These are phyloP conservation scores for Dryococelus australis DNA, from an alignment of 2,888 invertebrate genomes.

Conservation along the genomic window DNA sequence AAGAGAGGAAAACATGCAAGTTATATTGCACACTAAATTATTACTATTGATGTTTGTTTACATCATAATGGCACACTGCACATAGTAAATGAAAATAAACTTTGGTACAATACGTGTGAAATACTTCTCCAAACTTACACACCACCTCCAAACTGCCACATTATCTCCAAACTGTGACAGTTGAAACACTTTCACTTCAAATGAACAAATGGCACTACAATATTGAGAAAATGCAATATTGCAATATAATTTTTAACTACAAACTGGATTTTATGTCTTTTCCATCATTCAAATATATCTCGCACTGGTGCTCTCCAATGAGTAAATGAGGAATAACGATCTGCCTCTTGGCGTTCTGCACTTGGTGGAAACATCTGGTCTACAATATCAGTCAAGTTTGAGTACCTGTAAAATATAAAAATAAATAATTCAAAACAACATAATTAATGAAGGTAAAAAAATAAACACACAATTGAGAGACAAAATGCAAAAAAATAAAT, in stretches of 20 bases:
- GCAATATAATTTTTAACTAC: neutral
- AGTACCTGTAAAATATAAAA: slow-evolving; percentile 72
- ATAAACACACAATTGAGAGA: neutral
- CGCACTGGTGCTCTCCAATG: neutral
- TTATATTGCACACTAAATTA: too few species aligned
- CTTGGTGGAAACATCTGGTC: slow-evolving; percentile 91
- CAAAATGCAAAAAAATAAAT: neutral
- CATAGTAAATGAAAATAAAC: neutral
- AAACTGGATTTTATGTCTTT: neutral
- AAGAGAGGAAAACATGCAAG: too few species aligned
- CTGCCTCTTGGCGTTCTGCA: slow-evolving; percentile 59
- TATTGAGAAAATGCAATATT: neutral
- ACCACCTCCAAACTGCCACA: too few species aligned
- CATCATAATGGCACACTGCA: neutral
- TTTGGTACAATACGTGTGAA: neutral
- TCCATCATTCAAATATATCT: neutral
- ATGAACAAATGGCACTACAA: neutral
- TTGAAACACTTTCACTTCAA: neutral
- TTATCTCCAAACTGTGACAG: neutral
- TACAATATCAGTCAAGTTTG: slow-evolving; percentile 91
- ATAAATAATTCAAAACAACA: too few species aligned
- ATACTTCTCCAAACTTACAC: neutral
- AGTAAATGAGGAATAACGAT: neutral
- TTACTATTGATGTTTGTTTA: neutral
- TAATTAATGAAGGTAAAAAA: too few species aligned